Conservation (phyloP, 2,113 vertebrate genomes). For the Centropus unirufus region DNA sequence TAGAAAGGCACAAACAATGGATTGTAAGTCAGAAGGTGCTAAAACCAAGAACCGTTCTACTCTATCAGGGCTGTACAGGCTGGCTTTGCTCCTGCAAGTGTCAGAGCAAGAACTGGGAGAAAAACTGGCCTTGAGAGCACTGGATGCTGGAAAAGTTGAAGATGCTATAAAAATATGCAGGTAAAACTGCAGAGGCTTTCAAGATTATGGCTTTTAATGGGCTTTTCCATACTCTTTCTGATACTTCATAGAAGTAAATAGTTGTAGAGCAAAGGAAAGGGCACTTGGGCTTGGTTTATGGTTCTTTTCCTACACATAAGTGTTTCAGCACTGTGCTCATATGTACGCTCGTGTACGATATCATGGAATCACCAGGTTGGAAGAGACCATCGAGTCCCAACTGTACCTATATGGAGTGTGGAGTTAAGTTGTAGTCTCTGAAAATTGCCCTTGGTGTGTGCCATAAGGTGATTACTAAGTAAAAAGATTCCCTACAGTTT, state of each 20-base stretch:
- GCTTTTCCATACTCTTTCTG: background rate
- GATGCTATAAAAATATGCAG: slow-evolving; percentile 87
- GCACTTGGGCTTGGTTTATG: rapidly evolving
- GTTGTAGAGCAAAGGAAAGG: background rate
- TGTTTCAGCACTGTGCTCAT: background rate
- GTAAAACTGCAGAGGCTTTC: slow-evolving; percentile 66
- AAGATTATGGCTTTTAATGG: background rate
- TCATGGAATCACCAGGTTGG: no score
- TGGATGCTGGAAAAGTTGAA: slow-evolving; percentile 82
- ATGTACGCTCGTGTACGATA: background rate
- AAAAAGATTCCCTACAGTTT: background rate
- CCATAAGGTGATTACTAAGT: background rate
- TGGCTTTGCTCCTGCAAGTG: slow-evolving; percentile 83
- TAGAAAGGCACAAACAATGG: background rate
- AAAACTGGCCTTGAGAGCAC: slow-evolving; percentile 82
- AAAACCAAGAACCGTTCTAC: slow-evolving; percentile 65
- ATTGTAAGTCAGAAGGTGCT: slow-evolving; percentile 53
- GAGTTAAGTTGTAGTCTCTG: background rate
- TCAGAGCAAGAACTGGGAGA: slow-evolving; percentile 84
- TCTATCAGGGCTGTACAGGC: slow-evolving; percentile 77
- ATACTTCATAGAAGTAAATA: background rate
- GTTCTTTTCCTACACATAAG: background rate
- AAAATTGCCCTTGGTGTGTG: background rate
- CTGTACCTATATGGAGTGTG: no score
- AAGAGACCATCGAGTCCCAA: no score